These are phyloP conservation scores for Nyctereutes procyonoides DNA, from an alignment of 2,113 vertebrate genomes.

Conservation along the genomic window DNA sequence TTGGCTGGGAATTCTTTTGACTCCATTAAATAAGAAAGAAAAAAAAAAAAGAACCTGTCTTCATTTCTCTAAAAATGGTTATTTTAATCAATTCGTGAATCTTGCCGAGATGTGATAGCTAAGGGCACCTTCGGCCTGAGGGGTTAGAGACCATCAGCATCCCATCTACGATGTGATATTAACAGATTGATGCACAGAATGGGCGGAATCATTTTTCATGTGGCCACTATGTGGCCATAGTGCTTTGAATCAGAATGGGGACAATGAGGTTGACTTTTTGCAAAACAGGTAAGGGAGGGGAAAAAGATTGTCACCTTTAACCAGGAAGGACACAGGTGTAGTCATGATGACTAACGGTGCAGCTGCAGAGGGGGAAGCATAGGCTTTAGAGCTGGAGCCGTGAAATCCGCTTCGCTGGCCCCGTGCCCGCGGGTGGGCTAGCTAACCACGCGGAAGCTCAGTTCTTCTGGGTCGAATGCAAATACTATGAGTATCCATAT, in stretches of 20 bases:
- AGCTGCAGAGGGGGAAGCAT: rapidly evolving
- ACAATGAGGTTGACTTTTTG: rapidly evolving
- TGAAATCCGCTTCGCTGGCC: rapidly evolving
- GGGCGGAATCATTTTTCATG: not conserved
- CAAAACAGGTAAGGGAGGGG: rapidly evolving
- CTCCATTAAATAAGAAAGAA: not conserved
- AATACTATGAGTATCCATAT: rapidly evolving
- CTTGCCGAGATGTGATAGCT: not conserved
- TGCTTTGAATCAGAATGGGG: too few relatives aligned
- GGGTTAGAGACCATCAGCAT: not conserved
- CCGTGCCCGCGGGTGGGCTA: rapidly evolving
- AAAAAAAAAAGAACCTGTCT: not conserved
- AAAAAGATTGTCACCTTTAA: too few relatives aligned
- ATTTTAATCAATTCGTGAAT: conserved; percentile 5
- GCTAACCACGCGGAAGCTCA: not conserved
- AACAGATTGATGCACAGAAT: not conserved
- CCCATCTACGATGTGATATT: not conserved
- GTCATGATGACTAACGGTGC: not conserved
- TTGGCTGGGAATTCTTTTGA: not conserved
- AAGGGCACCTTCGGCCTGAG: not conserved
- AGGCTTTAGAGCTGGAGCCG: rapidly evolving
- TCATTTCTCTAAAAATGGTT: not conserved
- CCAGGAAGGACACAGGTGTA: rapidly evolving
- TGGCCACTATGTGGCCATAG: too few relatives aligned
- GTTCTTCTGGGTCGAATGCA: not conserved